Evolutionary conservation across 1,140 invertebrate genomes (phyloP).

Genomic region (Diabrotica virgifera): DNA sequence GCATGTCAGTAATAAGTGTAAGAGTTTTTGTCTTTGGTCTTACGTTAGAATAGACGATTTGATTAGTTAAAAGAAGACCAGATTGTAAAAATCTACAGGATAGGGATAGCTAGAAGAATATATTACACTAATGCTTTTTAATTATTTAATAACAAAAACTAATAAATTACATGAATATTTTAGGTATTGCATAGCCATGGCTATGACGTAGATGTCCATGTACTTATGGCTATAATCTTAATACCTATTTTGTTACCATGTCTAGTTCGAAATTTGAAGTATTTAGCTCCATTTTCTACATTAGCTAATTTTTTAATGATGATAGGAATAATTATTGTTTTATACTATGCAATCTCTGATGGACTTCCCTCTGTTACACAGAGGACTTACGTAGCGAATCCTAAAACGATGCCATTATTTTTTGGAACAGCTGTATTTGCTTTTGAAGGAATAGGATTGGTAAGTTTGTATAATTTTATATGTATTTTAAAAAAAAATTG

Average conservation of each 20-base stretch:
- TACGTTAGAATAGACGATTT: too few species aligned
- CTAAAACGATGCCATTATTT: conserved; percentile 59
- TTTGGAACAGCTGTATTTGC: conserved; percentile 77
- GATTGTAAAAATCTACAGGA: too few species aligned
- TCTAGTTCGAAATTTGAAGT: conserved; percentile 74
- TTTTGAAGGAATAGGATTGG: conserved; percentile 73
- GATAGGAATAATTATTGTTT: conserved; percentile 61
- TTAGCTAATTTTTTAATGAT: conserved; percentile 68
- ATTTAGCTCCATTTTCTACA: conserved; percentile 66
- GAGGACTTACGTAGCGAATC: conserved; percentile 50
- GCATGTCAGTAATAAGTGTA: too few species aligned
- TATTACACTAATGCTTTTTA: too few species aligned
- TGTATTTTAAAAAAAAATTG: too few species aligned
- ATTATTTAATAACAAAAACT: too few species aligned
- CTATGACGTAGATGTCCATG: conserved; percentile 57
- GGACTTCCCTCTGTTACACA: conserved; percentile 56
- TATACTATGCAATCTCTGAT: conserved; percentile 65
- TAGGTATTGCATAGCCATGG: conserved; percentile 65
- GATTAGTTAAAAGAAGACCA: too few species aligned
- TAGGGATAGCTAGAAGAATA: too few species aligned
- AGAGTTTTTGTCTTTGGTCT: too few species aligned
- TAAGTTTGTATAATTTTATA: conserved; percentile 40
- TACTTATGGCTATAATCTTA: conserved; percentile 69
- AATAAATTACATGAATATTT: conserved; percentile 23
- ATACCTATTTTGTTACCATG: conserved; percentile 69